A percentile compares a stretch with the other conserved stretches of the same genome.
These are phyloP conservation scores for Anneissia japonica DNA, from an alignment of 35 echinoderm and acorn worm genomes.

Conservation along the genomic window DNA sequence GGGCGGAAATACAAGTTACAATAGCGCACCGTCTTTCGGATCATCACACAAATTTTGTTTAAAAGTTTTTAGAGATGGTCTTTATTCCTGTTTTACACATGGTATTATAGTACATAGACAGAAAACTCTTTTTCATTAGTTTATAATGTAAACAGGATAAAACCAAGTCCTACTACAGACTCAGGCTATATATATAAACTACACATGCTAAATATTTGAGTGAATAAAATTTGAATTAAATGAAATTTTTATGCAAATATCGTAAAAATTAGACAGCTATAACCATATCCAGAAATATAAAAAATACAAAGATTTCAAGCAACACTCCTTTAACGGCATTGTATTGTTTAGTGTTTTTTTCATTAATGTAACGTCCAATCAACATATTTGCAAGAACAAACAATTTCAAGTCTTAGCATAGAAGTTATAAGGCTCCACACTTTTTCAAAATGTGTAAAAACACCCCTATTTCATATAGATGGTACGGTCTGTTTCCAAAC, in stretches of 20 bases:
- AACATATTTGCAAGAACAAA: neutral
- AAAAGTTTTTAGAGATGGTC: too few relatives aligned
- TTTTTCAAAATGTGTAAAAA: neutral
- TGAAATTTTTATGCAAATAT: neutral
- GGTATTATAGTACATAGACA: too few relatives aligned
- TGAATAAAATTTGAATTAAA: too few relatives aligned
- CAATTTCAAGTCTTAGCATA: neutral
- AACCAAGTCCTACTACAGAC: too few relatives aligned
- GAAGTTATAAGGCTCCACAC: neutral
- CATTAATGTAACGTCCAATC: neutral
- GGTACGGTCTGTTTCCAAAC: neutral
- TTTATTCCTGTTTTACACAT: too few relatives aligned
- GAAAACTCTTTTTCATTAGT: too few relatives aligned
- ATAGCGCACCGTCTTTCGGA: too few relatives aligned
- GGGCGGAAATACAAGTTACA: too few relatives aligned
- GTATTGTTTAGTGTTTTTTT: neutral
- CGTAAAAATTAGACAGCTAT: neutral
- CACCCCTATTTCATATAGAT: neutral
- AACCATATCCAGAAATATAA: neutral
- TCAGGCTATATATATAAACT: too few relatives aligned
- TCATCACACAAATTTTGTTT: too few relatives aligned
- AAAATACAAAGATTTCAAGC: neutral
- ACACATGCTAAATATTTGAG: too few relatives aligned
- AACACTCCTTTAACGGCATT: neutral
- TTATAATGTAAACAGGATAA: too few relatives aligned